phyloP scores from a whole-genome alignment of 2,113 vertebrate genomes.

The Capreolus pygargus region DNA sequence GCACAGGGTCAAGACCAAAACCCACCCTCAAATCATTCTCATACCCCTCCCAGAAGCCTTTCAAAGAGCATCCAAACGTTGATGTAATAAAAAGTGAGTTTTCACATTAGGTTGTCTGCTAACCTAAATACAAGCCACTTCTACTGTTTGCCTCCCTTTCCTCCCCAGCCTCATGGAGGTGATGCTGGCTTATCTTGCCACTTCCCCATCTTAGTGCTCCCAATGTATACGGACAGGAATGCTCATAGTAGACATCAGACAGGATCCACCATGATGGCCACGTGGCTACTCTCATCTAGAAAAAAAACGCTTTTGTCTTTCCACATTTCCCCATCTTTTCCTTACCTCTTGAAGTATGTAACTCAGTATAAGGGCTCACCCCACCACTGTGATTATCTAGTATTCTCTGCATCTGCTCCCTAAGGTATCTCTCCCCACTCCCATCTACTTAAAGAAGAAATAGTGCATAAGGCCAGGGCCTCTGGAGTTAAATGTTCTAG shows the following conservation, averaged over 20 bases:
- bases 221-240: not conserved
- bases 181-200: not conserved
- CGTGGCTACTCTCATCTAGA: not conserved
- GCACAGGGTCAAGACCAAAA: constrained; percentile 46
- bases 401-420: not conserved
- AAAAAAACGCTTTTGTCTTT: not conserved
- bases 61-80: not conserved
- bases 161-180: not conserved
- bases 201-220: not conserved
- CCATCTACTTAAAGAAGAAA: not conserved
- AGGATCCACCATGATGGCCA: not conserved
- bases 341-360: not conserved
- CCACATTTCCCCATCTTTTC: not conserved
- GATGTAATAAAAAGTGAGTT: not conserved
- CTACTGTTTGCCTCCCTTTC: not conserved
- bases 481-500: not conserved
- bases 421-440: not conserved
- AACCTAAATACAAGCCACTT: not conserved
- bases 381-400: not conserved
- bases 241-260: not conserved
- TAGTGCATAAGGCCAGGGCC: not conserved
- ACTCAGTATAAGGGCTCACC: not conserved
- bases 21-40: constrained; percentile 27
- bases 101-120: not conserved
- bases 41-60: not conserved